Evolutionary conservation across 92 coral and sea anemone species (phyloP), one percentile per base, ranked within the genome.

Genomic region (Anthopleura xanthogrammica): DNA sequence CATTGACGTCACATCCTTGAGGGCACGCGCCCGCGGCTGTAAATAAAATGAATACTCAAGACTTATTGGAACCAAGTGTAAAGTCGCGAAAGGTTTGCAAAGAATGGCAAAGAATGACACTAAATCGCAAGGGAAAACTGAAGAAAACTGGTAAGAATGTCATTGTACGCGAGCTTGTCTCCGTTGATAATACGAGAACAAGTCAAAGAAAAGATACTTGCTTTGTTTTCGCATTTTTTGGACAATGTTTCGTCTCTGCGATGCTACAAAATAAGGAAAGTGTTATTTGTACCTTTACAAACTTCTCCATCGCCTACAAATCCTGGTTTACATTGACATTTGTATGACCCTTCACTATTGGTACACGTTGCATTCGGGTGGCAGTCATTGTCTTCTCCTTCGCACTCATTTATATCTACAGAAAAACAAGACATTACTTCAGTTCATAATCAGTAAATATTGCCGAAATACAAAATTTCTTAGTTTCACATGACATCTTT

Each of bases 1-100:
- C 90, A 73, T 88, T 86, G 66, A 76, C 78, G 62, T 82, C 77
- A 68, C 97, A 92, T 72, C 64, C 76, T 66, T 78, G 82, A 36
- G 79, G 74, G 75, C 85, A 82, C 13, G 19, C 12, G 3, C 85
- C 85, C 19, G 72, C 78, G 42, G 72, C 85, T 82, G 58, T 13
- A 75, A 75, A 8, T 39, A 20, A 7, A 75, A 75, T 20, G 23
- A 46, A 75, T 75, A 46, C 12, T 3, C 16, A 39, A 75, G 58
- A 13, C 14, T 14, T 54, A 54, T 6, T 11, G 16, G 58, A 54
- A 4, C 16, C 13, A 12, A 11, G 14, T 8, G 14, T 12, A 54
- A 54, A 54, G 14, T 54, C 16, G 11, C 3, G 0, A 54, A 54
- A 50, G 54, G 1, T 43, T 71, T 29, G 36, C 50, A 46, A 46